Conservation (phyloP, 2,888 invertebrate species). For the Drosophila longiperda region DNA sequence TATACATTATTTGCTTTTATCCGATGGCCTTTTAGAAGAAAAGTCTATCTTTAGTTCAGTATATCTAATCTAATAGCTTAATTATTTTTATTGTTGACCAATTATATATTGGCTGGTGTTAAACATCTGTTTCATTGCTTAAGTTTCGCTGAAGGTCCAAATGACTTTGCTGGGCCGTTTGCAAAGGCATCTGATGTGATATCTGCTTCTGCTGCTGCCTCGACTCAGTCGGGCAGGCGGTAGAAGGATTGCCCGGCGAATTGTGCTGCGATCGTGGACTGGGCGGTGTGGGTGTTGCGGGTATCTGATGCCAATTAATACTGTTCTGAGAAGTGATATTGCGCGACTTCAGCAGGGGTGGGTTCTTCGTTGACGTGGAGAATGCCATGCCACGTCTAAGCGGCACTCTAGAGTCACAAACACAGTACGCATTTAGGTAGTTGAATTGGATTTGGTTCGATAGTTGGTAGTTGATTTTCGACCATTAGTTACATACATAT, state of each 20-base stretch:
- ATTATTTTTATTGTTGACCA: constrained; percentile 7
- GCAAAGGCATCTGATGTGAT: constrained; percentile 61
- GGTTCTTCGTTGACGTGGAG: constrained; percentile 91
- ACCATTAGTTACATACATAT: constrained; percentile 29
- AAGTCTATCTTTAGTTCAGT: constrained; percentile 4
- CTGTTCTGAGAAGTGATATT: constrained; percentile 88
- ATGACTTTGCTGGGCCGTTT: constrained; percentile 56
- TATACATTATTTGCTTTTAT: neutral
- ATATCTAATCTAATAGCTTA: constrained; percentile 7
- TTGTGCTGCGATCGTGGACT: constrained; percentile 73
- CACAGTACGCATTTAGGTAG: constrained; percentile 54
- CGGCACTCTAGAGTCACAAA: constrained; percentile 86
- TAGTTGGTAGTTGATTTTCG: constrained; percentile 20
- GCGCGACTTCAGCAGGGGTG: constrained; percentile 92
- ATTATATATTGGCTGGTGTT: constrained; percentile 48
- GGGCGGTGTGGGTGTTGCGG: constrained; percentile 80
- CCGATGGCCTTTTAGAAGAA: constrained; percentile 1
- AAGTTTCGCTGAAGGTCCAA: constrained; percentile 59
- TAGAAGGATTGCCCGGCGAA: constrained; percentile 42
- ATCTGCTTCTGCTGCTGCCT: constrained; percentile 58
- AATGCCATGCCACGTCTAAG: constrained; percentile 89
- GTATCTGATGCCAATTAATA: constrained; percentile 84
- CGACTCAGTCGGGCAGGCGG: constrained; percentile 37
- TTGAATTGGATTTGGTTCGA: constrained; percentile 8
- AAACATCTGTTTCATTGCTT: constrained; percentile 84